phyloP scores from a whole-genome alignment of 2,113 vertebrate genomes.

The Pycnonotus jocosus region DNA sequence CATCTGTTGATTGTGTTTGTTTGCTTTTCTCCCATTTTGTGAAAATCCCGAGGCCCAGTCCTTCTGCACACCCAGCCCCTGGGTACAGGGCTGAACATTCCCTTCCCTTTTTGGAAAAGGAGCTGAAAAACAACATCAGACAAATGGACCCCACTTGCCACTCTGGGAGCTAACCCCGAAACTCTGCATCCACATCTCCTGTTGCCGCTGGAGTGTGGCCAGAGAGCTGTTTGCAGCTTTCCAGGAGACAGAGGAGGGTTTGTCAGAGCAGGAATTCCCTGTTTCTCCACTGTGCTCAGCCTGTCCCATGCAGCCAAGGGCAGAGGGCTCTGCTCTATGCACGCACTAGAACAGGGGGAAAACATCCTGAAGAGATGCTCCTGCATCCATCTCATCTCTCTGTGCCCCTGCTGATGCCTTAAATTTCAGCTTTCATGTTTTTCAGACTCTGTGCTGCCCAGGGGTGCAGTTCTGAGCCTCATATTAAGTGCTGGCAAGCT shows the following conservation, averaged over 20 bases:
- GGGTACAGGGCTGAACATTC: accelerated
- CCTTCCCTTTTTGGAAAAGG: not conserved
- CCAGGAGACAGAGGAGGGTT: not conserved
- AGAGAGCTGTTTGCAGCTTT: not conserved
- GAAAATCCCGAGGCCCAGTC: not conserved
- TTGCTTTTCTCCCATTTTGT: not conserved
- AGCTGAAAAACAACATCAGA: not conserved
- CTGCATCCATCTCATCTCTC: not conserved
- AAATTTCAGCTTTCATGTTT: no score
- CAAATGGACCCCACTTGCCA: not conserved
- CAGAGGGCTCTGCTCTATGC: not conserved
- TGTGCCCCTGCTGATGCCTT: not conserved
- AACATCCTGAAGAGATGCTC: not conserved
- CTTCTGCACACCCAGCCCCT: not conserved
- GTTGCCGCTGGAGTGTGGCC: accelerated
- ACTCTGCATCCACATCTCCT: not conserved
- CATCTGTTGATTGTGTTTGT: slow-evolving; percentile 20
- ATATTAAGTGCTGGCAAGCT: no score
- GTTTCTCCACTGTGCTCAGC: not conserved
- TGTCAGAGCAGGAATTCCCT: not conserved
- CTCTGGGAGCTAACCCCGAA: not conserved
- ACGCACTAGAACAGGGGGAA: not conserved
- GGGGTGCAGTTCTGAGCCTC: no score
- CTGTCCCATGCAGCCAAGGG: accelerated
- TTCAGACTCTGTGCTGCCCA: no score